phyloP scores from a whole-genome alignment of 2,888 invertebrate species.

The Encarsia formosa region DNA sequence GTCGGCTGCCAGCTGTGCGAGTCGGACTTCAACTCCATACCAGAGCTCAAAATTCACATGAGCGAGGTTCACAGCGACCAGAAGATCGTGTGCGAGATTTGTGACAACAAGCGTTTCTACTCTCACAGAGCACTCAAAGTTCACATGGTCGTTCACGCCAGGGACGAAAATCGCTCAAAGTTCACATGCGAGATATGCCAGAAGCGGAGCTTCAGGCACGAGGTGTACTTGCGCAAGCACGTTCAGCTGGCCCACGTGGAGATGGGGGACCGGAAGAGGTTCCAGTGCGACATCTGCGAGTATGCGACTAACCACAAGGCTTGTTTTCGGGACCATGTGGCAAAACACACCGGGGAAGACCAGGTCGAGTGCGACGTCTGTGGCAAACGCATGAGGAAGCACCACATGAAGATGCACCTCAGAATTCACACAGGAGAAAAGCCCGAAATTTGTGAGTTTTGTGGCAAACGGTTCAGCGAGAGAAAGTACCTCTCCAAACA shows the following conservation, averaged over 20 bases:
- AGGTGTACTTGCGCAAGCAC: slow-evolving; percentile 55
- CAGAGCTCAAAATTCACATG: slow-evolving; percentile 43
- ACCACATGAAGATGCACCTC: slow-evolving; percentile 39
- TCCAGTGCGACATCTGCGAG: slow-evolving; percentile 52
- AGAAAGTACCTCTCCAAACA: slow-evolving; percentile 40
- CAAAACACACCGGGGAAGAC: slow-evolving; percentile 49
- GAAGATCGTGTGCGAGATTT: slow-evolving; percentile 44
- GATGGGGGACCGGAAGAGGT: slow-evolving; percentile 52
- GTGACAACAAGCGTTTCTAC: slow-evolving; percentile 47
- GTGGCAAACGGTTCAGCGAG: slow-evolving; percentile 39
- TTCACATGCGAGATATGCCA: slow-evolving; percentile 43
- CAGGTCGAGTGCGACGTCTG: slow-evolving; percentile 48
- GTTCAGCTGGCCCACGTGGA: slow-evolving; percentile 37
- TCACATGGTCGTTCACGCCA: slow-evolving; percentile 44
- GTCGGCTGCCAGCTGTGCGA: slow-evolving; percentile 42
- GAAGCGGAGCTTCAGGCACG: slow-evolving; percentile 54
- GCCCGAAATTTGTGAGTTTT: slow-evolving; percentile 41
- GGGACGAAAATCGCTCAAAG: slow-evolving; percentile 25
- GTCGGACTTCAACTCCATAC: slow-evolving; percentile 41
- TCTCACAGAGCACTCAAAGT: slow-evolving; percentile 38
- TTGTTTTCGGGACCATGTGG: slow-evolving; percentile 49
- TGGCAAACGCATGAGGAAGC: slow-evolving; percentile 44
- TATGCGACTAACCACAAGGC: slow-evolving; percentile 51
- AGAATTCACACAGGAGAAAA: slow-evolving; percentile 42
- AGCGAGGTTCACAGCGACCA: slow-evolving; percentile 54